A percentile compares a stretch with the other conserved stretches of the same genome.
Evolutionary conservation across 2,113 vertebrate genomes (phyloP).

Genomic region (Clarias magur): DNA sequence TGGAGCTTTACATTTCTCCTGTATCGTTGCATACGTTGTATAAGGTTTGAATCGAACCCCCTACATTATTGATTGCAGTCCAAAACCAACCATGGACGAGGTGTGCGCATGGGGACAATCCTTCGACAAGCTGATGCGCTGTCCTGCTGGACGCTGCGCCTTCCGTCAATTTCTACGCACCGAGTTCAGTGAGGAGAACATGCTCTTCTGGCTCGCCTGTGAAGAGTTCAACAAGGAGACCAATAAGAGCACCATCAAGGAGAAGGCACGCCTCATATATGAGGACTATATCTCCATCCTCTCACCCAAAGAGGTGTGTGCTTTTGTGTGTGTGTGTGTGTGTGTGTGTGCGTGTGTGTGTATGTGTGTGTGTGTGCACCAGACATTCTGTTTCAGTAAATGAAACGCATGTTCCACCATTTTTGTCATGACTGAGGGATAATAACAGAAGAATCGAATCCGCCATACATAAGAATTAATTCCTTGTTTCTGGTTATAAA

Average conservation of each 20-base stretch:
- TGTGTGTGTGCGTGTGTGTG: constrained; percentile 61
- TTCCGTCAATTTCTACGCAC: constrained; percentile 95
- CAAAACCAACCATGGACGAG: constrained; percentile 87
- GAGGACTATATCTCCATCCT: constrained; percentile 98
- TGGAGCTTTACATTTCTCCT: neutral
- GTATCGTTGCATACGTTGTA: too few species aligned
- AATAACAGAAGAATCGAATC: too few species aligned
- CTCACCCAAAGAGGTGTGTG: constrained; percentile 94
- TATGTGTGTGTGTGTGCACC: neutral
- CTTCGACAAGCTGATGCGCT: constrained; percentile 93
- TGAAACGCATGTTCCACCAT: neutral
- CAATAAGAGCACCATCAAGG: constrained; percentile 82
- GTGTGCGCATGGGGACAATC: constrained; percentile 90
- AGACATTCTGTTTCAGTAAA: neutral
- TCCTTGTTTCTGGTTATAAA: neutral
- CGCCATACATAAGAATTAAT: neutral
- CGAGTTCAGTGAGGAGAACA: constrained; percentile 98
- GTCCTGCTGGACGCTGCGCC: constrained; percentile 85
- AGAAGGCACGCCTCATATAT: constrained; percentile 92
- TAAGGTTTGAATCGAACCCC: neutral
- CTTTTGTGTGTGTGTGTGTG: neutral
- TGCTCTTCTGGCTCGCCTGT: constrained; percentile 98
- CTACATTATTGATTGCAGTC: constrained; percentile 66
- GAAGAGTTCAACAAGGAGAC: constrained; percentile 90
- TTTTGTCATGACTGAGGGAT: neutral